Percentiles rank a stretch among this genome's conserved stretches.
These are phyloP conservation scores for Caenorhabditis becei DNA, from an alignment of 2,888 invertebrate species.

Conservation along the genomic window DNA sequence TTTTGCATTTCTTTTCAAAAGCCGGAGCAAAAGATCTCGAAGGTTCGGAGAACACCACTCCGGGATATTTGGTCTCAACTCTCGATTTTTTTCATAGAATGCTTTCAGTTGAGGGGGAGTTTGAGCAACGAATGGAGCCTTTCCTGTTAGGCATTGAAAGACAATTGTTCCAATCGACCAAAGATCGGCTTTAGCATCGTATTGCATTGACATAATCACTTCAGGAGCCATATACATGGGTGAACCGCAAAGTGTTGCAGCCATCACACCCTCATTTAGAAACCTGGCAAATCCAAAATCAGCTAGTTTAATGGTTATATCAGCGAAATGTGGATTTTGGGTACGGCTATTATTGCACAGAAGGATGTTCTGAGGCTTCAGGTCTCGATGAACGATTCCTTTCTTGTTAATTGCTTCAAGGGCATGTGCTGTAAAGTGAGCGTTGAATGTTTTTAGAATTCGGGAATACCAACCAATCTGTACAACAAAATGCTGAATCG, in stretches of 20 bases:
- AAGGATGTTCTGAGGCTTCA: conserved; percentile 99
- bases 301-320: conserved; percentile 94
- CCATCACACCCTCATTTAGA: conserved; percentile 98
- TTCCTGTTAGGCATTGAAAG: conserved; percentile 97
- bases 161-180: conserved; percentile 99
- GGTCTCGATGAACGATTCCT: conserved; percentile 97
- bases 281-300: conserved; percentile 99
- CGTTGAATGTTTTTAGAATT: neutral
- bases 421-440: conserved; percentile 89
- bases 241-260: conserved; percentile 98
- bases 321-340: conserved; percentile 87
- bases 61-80: conserved; percentile 87
- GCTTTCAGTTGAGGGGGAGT: conserved; percentile 97
- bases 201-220: conserved; percentile 97
- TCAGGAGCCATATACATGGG: conserved; percentile 98
- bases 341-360: conserved; percentile 86
- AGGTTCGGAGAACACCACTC: conserved; percentile 93
- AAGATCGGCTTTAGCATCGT: conserved; percentile 98
- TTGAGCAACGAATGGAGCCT: conserved; percentile 95
- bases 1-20: conserved; percentile 91
- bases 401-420: conserved; percentile 97
- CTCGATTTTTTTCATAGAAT: conserved; percentile 93
- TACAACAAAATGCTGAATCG: conserved; percentile 93
- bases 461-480: conserved; percentile 87
- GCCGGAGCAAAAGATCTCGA: conserved; percentile 88